Evolutionary conservation across 2,888 invertebrate species (phyloP), one percentile per base, ranked within the genome.

Genomic region (Neoscelio sp.): DNA sequence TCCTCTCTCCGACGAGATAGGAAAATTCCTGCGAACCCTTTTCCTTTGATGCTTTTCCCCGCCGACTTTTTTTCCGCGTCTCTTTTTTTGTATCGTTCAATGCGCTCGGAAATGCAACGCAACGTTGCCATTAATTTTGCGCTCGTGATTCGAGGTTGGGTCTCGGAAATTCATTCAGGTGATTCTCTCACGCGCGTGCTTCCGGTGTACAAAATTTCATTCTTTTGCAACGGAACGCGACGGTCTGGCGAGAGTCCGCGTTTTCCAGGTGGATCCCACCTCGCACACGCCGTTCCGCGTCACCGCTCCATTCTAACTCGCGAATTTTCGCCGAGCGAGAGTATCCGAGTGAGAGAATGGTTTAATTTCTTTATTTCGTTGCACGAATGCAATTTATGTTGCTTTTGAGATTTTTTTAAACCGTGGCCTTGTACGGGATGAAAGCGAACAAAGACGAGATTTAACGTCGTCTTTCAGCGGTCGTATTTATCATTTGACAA

Each of bases 401-500:
- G n/a, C n/a, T n/a, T n/a, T n/a, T n/a, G n/a, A n/a, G 2, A 7
- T 33, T 33, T 20, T 28, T 13, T 26, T 18, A 2, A 20, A 26
- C 1, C 10, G 12, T 44, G 26, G 26, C 33, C 44, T 62, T 62
- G 6, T 26, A 5, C 26, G n/a, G n/a, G n/a, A n/a, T n/a, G n/a
- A n/a, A n/a, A n/a, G n/a, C n/a, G n/a, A n/a, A n/a, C n/a, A n/a
- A n/a, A n/a, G n/a, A n/a, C n/a, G n/a, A n/a, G n/a, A n/a, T n/a
- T n/a, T n/a, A n/a, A n/a, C 35, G 38, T 2, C 10, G 38, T 38
- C 60, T 78, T 60, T 67, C 60, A 40, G 52, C 60, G 52, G 42
- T 60, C 68, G 52, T 71, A 78, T 73, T 71, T 71, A 78, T 74
- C 74, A 65, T 64, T 70, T 48, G 70, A 64, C 62, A 48, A 38